A percentile compares a stretch with the other conserved stretches of the same genome.
Evolutionary conservation across 2,797 vertebrate genomes (phyloP).

Genomic region (Xenops minutus): DNA sequence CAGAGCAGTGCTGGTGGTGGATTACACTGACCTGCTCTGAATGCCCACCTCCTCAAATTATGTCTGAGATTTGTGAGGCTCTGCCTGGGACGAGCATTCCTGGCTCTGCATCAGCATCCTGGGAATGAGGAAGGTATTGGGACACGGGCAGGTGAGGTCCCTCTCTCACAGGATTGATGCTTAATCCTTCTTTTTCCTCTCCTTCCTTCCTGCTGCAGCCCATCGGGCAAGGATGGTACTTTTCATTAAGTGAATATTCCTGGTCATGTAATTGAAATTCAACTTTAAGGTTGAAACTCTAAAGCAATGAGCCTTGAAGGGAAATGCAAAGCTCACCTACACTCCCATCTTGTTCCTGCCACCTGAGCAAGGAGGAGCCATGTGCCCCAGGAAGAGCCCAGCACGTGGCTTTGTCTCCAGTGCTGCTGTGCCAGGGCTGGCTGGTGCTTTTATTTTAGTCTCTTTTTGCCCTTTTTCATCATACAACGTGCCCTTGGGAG

Average conservation of each 20-base stretch:
- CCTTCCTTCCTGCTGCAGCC: not conserved
- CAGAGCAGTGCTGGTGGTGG: not conserved
- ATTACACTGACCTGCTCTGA: accelerated
- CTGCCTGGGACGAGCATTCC: not conserved
- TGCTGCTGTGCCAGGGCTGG: not conserved
- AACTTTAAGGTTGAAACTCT: not conserved
- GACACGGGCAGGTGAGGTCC: accelerated
- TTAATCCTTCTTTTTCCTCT: not conserved
- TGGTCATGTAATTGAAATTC: slow-evolving; percentile 7
- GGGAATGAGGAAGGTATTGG: accelerated
- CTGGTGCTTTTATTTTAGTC: not conserved
- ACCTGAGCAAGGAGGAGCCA: not conserved
- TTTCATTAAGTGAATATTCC: slow-evolving; percentile 5
- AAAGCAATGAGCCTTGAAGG: slow-evolving; percentile 35
- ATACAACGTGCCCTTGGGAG: not conserved
- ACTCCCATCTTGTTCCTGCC: not conserved
- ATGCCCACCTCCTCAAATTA: not conserved
- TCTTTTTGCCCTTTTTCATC: not conserved
- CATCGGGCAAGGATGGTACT: not conserved
- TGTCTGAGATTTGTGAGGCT: accelerated
- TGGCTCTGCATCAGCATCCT: accelerated
- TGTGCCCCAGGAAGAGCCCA: not conserved
- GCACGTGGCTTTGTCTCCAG: accelerated
- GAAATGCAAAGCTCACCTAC: not conserved
- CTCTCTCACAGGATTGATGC: not conserved